phyloP scores from a whole-genome alignment of 2,888 invertebrate genomes.

The Eupithecia subfuscata region DNA sequence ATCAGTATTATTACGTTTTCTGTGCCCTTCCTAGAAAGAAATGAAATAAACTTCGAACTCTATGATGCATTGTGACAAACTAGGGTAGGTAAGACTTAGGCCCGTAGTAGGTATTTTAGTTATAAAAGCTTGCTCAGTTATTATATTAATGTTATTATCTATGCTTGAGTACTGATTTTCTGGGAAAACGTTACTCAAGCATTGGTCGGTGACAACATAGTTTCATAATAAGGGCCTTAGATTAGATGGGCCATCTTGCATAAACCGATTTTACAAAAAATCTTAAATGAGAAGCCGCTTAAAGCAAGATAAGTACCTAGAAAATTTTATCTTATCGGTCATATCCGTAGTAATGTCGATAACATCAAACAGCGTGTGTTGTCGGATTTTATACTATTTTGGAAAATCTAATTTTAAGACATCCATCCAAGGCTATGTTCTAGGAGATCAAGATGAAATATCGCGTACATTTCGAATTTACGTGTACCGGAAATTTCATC shows the following conservation, averaged over 20 bases:
- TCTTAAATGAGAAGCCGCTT: neutral
- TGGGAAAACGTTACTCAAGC: no score
- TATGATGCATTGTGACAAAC: neutral
- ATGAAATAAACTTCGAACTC: neutral
- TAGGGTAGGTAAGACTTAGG: neutral
- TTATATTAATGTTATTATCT: no score
- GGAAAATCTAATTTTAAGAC: neutral
- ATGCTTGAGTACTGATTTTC: no score
- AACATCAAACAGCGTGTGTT: neutral
- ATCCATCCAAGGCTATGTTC: neutral
- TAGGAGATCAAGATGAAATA: no score
- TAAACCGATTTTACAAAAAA: neutral
- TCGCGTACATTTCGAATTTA: no score
- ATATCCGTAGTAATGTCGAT: neutral
- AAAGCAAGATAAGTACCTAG: no score
- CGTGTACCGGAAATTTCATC: no score
- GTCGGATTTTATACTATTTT: neutral
- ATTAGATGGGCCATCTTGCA: neutral
- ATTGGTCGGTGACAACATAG: no score
- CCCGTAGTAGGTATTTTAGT: no score
- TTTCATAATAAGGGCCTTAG: no score
- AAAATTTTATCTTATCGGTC: neutral
- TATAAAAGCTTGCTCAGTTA: no score
- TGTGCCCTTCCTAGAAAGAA: neutral
- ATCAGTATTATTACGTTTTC: neutral